Conservation (phyloP, 1,140 invertebrate genomes). For the Fopius arisanus region DNA sequence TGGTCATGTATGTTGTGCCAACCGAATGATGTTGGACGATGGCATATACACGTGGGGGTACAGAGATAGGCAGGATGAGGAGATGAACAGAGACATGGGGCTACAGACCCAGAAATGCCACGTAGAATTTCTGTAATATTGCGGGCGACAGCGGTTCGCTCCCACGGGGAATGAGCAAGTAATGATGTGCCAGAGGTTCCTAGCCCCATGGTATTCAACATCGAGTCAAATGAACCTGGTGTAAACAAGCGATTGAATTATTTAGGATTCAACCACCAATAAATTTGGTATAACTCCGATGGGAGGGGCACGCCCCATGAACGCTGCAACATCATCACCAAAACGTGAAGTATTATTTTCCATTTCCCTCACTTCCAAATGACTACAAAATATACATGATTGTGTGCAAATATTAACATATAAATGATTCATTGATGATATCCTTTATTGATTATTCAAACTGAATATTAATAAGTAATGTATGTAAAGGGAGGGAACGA, state of each 20-base stretch:
- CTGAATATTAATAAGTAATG: not conserved
- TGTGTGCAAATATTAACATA: not conserved
- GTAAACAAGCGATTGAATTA: conserved; percentile 48
- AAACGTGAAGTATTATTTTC: not conserved
- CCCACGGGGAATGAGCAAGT: conserved; percentile 48
- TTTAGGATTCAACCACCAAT: conserved; percentile 31
- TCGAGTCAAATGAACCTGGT: conserved; percentile 38
- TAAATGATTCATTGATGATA: not conserved
- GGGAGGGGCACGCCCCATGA: not conserved
- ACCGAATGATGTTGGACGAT: conserved; percentile 17
- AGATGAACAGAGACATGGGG: not conserved
- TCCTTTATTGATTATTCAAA: too few relatives aligned
- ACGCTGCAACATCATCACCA: not conserved
- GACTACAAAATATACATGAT: too few relatives aligned
- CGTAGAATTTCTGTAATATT: conserved; percentile 57
- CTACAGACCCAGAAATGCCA: conserved; percentile 14
- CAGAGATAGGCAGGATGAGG: not conserved
- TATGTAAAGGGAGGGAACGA: not conserved
- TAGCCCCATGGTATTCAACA: conserved; percentile 9
- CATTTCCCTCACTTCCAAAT: not conserved
- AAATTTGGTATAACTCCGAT: conserved; percentile 9
- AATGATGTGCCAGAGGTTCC: conserved; percentile 48
- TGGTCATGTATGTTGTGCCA: conserved; percentile 7
- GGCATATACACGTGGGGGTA: conserved; percentile 22
- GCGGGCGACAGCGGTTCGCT: conserved; percentile 48